Evolutionary conservation across 2,797 vertebrate species (phyloP), one percentile per base, ranked within the genome.

Genomic region (Adrianichthys oophorus): DNA sequence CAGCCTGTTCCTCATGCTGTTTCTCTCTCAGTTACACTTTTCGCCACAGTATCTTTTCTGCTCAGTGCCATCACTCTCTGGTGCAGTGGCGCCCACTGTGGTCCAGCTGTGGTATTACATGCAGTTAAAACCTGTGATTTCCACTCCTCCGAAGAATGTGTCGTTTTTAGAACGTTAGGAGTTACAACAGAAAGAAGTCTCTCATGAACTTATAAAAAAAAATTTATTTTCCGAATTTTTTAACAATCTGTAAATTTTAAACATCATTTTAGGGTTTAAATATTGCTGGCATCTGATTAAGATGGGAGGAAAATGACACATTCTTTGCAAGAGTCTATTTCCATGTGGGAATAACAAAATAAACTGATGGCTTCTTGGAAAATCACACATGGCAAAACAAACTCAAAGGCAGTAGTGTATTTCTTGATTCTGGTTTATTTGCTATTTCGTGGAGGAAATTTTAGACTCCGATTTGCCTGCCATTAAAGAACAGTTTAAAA

Each of bases 351-450:
- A 84, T 80, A 79, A 58, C 59, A 59, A 58, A 70, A 76, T 72
- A 44, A 81, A 73, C 61, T 70, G 19, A 80, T 82, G 85, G 79
- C 87, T 79, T 85, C 83, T 71, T 83, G 84, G 82, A 83, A 83
- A 87, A 87, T 85, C 68, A 75, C 56, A 57, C 71, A 71, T 63
- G 83, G 80, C 76, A 72, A 78, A 84, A 72, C 52, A 45, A 66
- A 76, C 59, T 76, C 24, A 60, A 59, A 62, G 66, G 55, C 74
- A 15, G 50, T 16, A 41, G 15, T 24, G 18, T 56, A 24, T 46
- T 61, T 50, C 64, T 51, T 52, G 42, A 5, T 24, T 70, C 40
- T 19, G 12, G 37, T 67, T 52, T 19, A 17, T 19, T 54, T 1
- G 18, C 55, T 41, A 41, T 54, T 48, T 7, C 17, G 7, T 18